phyloP scores from a whole-genome alignment of 2,797 vertebrate species.

The Pangasius larnaudii region DNA sequence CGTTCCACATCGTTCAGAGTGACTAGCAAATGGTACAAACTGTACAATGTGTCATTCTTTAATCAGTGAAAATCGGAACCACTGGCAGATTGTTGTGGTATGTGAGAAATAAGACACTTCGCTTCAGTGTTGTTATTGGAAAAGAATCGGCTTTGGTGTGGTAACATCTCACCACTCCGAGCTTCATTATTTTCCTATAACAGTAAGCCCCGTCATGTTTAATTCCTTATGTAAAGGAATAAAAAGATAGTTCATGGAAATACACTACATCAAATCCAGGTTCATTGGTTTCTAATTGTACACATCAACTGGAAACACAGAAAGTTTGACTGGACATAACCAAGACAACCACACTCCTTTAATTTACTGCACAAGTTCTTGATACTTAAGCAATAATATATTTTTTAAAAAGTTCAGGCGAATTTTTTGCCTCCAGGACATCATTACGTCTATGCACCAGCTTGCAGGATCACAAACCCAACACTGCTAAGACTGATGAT shows the following conservation, averaged over 20 bases:
- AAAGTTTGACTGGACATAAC: no score
- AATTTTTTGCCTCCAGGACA: neutral
- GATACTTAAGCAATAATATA: conserved; percentile 1
- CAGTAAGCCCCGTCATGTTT: neutral
- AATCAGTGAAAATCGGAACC: neutral
- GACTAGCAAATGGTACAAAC: neutral
- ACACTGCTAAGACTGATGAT: conserved; percentile 28
- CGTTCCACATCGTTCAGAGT: neutral
- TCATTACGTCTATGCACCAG: conserved; percentile 24
- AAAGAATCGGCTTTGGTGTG: neutral
- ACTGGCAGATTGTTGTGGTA: neutral
- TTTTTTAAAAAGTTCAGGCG: neutral
- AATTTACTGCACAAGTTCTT: neutral
- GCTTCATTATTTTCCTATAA: neutral
- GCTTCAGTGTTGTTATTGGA: neutral
- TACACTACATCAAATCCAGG: neutral
- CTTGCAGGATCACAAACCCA: conserved; percentile 9
- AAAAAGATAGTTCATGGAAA: neutral
- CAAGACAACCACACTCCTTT: neutral
- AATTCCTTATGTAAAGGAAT: neutral
- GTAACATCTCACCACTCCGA: neutral
- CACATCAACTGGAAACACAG: neutral
- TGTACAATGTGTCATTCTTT: neutral
- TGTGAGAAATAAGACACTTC: neutral
- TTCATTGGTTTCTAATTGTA: neutral